Base-by-base conservation (phyloP, 2,113 vertebrate genomes). In the Vulpes lagopus region DNA sequence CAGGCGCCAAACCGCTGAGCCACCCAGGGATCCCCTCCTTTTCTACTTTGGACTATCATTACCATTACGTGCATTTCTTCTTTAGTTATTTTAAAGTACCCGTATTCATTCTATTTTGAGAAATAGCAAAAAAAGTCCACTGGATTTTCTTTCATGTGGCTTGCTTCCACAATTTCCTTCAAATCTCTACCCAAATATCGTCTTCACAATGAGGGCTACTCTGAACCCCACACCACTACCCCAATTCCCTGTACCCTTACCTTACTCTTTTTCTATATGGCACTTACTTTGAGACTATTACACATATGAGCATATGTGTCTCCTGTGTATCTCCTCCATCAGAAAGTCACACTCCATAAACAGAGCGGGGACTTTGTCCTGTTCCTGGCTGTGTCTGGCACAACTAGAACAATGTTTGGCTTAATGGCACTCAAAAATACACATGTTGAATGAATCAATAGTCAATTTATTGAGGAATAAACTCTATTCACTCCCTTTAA, bases 91-190 rank as follows among this genome's bases (percentile, higher is more conserved):
- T 94, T 49, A 81, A 81, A 67, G 22, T 84, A 1, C 7, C 11
- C 43, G 0, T 71, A 67, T 67, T 80, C 32, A 59, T 87, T 90
- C 3, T 88, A 51, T 30, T 93, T 93, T 89, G 43, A 96, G 62
- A 80, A 97, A 30, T 25, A 76, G 51, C 7, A 95, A 94, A 89
- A 53, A 4, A 59, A 49, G 25, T 80, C 23, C 22, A 59, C 2
- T 79, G 35, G 8, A 64, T 51, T 98, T 62, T 78, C 14, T 98
- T 62, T 78, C 14, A 16, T 60, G 6, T 91, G 15, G 2, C 8
- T 93, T 89, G 8, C 25, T 62, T 86, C 11, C 19, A 55, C 11
- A 20, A 20, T 64, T 88, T 89, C 6, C 49, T 12, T 87, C 16
- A 86, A 92, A 87, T 74, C 7, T 53, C 5, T 90, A 32, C 8